Percentiles rank a stretch among this genome's conserved stretches.
These are phyloP conservation scores for Thecocarcelia acutangulata DNA, from an alignment of 2,888 invertebrate species.

Conservation along the genomic window DNA sequence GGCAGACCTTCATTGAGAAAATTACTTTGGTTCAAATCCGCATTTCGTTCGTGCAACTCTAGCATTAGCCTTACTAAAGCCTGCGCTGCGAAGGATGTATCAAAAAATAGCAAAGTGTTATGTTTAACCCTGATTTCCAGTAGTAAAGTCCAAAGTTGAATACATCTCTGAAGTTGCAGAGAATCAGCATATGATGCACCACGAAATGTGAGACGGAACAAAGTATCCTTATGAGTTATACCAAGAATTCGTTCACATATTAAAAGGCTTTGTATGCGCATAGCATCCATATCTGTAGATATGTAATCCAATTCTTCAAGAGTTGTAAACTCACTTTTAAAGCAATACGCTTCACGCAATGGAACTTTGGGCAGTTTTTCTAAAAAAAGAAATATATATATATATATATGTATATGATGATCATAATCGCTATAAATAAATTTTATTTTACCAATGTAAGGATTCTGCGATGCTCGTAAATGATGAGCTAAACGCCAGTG, in stretches of 20 bases:
- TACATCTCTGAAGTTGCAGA: constrained; percentile 89
- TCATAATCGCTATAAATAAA: not conserved
- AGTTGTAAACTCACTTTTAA: constrained; percentile 88
- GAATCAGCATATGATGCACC: constrained; percentile 89
- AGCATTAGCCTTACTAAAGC: constrained; percentile 92
- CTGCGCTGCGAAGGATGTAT: constrained; percentile 92
- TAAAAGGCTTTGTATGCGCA: constrained; percentile 93
- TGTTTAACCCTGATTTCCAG: constrained; percentile 89
- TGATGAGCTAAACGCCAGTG: constrained; percentile 91
- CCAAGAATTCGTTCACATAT: constrained; percentile 94
- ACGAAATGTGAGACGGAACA: constrained; percentile 89
- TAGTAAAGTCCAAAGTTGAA: constrained; percentile 93
- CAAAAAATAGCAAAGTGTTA: constrained; percentile 89
- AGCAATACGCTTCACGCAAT: constrained; percentile 85
- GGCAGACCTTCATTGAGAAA: constrained; percentile 82
- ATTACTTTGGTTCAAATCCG: constrained; percentile 55
- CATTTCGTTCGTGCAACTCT: constrained; percentile 85
- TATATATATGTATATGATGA: too few species aligned
- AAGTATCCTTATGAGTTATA: constrained; percentile 91
- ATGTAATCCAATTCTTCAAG: constrained; percentile 87
- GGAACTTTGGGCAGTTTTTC: constrained; percentile 84
- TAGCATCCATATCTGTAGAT: constrained; percentile 90
- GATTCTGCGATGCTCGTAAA: constrained; percentile 82
- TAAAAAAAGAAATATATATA: constrained; percentile 36
- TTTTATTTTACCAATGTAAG: constrained; percentile 76